Evolutionary conservation across 2,888 invertebrate genomes (phyloP).

Genomic region (Agonum fuliginosum): DNA sequence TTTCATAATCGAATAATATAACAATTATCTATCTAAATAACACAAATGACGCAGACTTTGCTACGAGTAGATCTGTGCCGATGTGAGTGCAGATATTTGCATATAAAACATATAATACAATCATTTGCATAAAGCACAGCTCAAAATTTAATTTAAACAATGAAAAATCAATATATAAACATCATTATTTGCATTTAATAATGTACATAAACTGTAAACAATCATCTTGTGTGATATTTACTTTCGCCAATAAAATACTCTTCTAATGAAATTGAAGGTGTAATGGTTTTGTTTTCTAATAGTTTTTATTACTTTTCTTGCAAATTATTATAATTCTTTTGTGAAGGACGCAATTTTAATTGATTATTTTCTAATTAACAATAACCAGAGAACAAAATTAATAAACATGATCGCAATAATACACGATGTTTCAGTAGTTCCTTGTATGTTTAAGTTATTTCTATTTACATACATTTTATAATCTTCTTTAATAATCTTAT

Average conservation of each 20-base stretch:
- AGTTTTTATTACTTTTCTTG: not conserved
- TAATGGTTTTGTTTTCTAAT: not conserved
- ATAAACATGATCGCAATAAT: not conserved
- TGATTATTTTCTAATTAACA: not conserved
- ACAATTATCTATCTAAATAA: constrained; percentile 46
- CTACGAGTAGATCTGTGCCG: constrained; percentile 1
- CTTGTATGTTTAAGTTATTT: no score
- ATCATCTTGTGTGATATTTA: not conserved
- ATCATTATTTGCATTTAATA: not conserved
- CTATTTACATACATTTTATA: no score
- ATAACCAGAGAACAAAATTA: not conserved
- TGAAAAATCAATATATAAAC: constrained; percentile 20
- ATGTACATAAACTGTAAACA: not conserved
- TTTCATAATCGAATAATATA: constrained; percentile 56
- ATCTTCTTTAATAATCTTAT: no score
- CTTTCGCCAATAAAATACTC: not conserved
- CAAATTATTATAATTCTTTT: not conserved
- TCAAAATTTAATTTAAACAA: constrained; percentile 11
- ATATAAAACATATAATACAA: constrained; percentile 20
- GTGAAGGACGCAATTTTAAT: not conserved
- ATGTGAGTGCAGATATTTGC: constrained; percentile 14
- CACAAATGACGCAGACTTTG: constrained; percentile 22
- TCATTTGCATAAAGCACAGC: constrained; percentile 1
- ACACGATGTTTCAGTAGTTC: no score
- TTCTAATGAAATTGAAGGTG: not conserved